Conservation (phyloP, 2,888 invertebrate species). For the Mythimna albipuncta region DNA sequence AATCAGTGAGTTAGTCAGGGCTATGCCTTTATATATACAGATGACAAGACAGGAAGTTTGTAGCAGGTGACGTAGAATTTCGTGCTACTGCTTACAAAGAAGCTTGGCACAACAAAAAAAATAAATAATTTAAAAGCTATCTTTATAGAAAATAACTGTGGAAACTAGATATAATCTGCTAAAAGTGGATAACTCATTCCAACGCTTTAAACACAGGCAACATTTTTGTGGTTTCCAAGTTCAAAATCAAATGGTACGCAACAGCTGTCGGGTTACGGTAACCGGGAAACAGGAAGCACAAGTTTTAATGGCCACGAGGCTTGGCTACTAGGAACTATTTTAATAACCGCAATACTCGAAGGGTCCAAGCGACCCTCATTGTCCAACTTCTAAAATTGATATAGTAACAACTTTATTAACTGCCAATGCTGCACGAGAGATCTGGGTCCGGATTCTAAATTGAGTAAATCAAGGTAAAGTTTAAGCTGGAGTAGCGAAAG, state of each 20-base stretch:
- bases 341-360: slow-evolving; percentile 36
- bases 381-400: slow-evolving; percentile 18
- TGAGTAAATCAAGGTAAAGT: background rate
- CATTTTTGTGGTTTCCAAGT: background rate
- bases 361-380: background rate
- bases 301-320: slow-evolving; percentile 33
- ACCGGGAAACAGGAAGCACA: slow-evolving; percentile 21
- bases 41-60: background rate
- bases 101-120: too few species aligned
- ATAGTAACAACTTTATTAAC: slow-evolving; percentile 9
- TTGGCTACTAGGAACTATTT: slow-evolving; percentile 37
- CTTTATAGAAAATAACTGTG: too few species aligned
- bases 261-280: slow-evolving; percentile 16
- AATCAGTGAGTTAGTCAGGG: too few species aligned
- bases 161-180: background rate
- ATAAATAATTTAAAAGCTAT: too few species aligned
- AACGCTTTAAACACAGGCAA: background rate
- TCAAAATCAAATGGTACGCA: slow-evolving; percentile 3
- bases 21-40: too few species aligned
- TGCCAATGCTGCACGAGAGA: background rate
- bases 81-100: too few species aligned
- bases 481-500: background rate
- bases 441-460: slow-evolving; percentile 3
- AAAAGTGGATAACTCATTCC: too few species aligned
- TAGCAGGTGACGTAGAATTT: too few species aligned